Evolutionary conservation across 2,888 invertebrate genomes (phyloP), one percentile per base, ranked within the genome.

Genomic region (Choreutis nemorana): DNA sequence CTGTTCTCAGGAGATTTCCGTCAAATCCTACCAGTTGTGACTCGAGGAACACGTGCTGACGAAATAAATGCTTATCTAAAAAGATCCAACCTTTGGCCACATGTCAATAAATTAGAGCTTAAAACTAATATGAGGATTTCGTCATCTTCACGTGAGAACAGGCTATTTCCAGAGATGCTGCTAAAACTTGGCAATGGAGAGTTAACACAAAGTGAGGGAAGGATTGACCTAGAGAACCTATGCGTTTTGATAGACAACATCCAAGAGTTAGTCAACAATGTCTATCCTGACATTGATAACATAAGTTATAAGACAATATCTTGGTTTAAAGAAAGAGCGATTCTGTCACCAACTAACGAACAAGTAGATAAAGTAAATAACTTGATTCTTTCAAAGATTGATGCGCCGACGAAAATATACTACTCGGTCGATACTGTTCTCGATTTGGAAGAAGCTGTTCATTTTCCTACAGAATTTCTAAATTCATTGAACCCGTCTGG

Each of bases 341-440:
- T 45, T 35, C 37, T 45, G 32, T 39, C 41, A 35, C 38, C 42
- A 35, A 40, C 39, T 42, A 45, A 44, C 29, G 40, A 44, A 40
- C 41, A 45, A 31, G 39, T 42, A 33, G 37, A 41, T 39, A 41
- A 41, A 15, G 20, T 42, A 37, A 44, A 44, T 40, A 32, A 40
- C 29, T 36, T 39, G 28, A 40, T 38, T 37, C 33, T 40, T 36
- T 32, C 36, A 31, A 33, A 34, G 28, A 30, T 36, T 28, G 16
- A 20, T 15, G 23, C 25, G 11, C 2, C 26, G 18, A 9, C 27
- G 18, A 3, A 27, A 27, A 27, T 16, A 14, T 16, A 18, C 27
- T 27, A 27, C 27, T 27, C 27, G 11, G 18, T 27, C 5, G 27
- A 18, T 16, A 18, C 18, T 18, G 8, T 18, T 5, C 18, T 18